Evolutionary conservation across 92 coral and sea anemone species (phyloP).

Genomic region (Isaurus tuberculatus): DNA sequence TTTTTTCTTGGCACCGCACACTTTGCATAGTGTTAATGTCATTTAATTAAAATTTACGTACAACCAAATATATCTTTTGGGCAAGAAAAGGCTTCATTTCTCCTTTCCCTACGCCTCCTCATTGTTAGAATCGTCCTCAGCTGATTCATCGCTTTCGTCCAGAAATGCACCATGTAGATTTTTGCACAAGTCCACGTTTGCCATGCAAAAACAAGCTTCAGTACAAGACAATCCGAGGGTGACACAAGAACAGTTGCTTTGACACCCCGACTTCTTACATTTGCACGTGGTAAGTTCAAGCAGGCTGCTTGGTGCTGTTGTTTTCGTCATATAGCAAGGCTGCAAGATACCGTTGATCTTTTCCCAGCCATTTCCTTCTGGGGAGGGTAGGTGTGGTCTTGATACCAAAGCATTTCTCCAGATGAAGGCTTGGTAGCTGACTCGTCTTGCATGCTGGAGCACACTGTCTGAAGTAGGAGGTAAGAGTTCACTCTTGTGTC

Average conservation of each 20-base stretch:
- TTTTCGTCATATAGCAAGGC: constrained; percentile 53
- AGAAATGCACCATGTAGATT: constrained; percentile 50
- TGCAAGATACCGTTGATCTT: constrained; percentile 1
- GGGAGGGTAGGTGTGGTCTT: background rate
- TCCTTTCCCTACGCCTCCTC: too few relatives aligned
- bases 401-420: constrained; percentile 4
- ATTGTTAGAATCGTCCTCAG: too few relatives aligned
- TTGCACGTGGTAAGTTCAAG: constrained; percentile 56
- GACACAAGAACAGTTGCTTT: constrained; percentile 55
- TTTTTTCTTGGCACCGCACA: too few relatives aligned
- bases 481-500: constrained; percentile 36
- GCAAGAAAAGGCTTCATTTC: too few relatives aligned
- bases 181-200: constrained; percentile 58
- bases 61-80: too few relatives aligned
- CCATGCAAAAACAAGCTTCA: constrained; percentile 58
- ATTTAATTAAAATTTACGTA: too few relatives aligned
- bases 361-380: constrained; percentile 24
- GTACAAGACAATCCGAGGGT: constrained; percentile 56
- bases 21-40: too few relatives aligned
- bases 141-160: too few relatives aligned
- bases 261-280: constrained; percentile 25
- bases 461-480: constrained; percentile 40
- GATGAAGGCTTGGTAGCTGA: constrained; percentile 18
- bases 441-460: constrained; percentile 13
- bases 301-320: constrained; percentile 46